Conservation (phyloP, 1,140 invertebrate genomes). For the Phthorimaea operculella region DNA sequence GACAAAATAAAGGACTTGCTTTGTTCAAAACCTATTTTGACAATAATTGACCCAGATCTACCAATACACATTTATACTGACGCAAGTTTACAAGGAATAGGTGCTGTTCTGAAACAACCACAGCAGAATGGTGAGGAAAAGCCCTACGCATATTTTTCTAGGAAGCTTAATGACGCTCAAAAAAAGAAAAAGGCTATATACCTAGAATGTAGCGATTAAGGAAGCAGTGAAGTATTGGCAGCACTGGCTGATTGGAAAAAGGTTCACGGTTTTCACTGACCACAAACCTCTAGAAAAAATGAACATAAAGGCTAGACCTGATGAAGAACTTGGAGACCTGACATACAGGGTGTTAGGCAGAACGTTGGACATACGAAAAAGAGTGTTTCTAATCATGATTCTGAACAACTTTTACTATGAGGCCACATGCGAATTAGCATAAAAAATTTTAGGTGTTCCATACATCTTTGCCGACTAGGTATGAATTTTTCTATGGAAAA, state of each 20-base stretch:
- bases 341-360: too few relatives aligned
- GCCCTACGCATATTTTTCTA: slow-evolving; percentile 18
- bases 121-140: background rate
- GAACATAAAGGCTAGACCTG: slow-evolving; percentile 37
- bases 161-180: slow-evolving; percentile 19
- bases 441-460: too few relatives aligned
- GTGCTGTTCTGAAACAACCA: slow-evolving; percentile 19
- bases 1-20: slow-evolving; percentile 20
- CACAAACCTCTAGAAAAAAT: slow-evolving; percentile 52
- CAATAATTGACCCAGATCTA: slow-evolving; percentile 14
- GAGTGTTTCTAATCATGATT: too few relatives aligned
- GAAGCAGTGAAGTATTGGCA: slow-evolving; percentile 24
- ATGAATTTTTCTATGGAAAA: too few relatives aligned
- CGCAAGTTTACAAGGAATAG: slow-evolving; percentile 17
- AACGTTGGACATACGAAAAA: too few relatives aligned
- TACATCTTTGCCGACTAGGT: too few relatives aligned
- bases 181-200: slow-evolving; percentile 26
- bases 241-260: slow-evolving; percentile 25
- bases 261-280: slow-evolving; percentile 44
- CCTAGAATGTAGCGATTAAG: slow-evolving; percentile 27
- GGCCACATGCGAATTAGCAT: too few relatives aligned
- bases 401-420: too few relatives aligned
- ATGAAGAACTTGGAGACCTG: slow-evolving; percentile 23
- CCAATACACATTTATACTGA: slow-evolving; percentile 19
- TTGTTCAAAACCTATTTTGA: slow-evolving; percentile 14